Evolutionary conservation across 2,888 invertebrate genomes (phyloP).

Genomic region (Ochropleura plecta): DNA sequence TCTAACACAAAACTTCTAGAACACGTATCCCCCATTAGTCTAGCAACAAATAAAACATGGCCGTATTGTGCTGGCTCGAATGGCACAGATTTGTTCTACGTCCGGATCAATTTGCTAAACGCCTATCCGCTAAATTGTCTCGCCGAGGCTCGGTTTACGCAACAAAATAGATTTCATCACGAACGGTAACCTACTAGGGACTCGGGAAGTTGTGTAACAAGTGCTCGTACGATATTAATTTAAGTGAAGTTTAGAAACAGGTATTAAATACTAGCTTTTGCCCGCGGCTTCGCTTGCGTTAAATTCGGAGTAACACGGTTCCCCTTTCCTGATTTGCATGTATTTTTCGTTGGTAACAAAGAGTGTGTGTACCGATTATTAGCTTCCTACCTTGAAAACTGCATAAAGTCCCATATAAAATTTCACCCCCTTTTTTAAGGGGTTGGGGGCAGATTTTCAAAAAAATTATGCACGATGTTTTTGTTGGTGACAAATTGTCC

Average conservation of each 20-base stretch:
- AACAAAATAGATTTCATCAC: slow-evolving; percentile 65
- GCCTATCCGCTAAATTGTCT: slow-evolving; percentile 61
- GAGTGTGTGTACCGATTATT: too few relatives aligned
- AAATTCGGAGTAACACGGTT: too few relatives aligned
- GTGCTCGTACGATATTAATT: slow-evolving; percentile 13
- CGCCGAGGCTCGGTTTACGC: slow-evolving; percentile 60
- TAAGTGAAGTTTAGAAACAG: neutral
- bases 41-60: slow-evolving; percentile 39
- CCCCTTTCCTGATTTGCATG: too few relatives aligned
- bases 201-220: slow-evolving; percentile 22
- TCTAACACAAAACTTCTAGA: slow-evolving; percentile 12
- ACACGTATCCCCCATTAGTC: slow-evolving; percentile 33
- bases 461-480: too few relatives aligned
- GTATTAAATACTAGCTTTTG: neutral
- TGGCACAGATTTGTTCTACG: slow-evolving; percentile 52
- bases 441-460: too few relatives aligned
- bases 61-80: slow-evolving; percentile 19
- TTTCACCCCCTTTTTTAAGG: too few relatives aligned
- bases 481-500: too few relatives aligned
- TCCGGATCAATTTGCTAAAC: slow-evolving; percentile 62
- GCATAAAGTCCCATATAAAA: too few relatives aligned
- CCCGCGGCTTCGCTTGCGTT: too few relatives aligned
- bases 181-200: neutral
- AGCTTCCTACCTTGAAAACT: too few relatives aligned
- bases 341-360: too few relatives aligned